Conservation (phyloP, 2,113 vertebrate species). For the Phrynosoma blainvillii region DNA sequence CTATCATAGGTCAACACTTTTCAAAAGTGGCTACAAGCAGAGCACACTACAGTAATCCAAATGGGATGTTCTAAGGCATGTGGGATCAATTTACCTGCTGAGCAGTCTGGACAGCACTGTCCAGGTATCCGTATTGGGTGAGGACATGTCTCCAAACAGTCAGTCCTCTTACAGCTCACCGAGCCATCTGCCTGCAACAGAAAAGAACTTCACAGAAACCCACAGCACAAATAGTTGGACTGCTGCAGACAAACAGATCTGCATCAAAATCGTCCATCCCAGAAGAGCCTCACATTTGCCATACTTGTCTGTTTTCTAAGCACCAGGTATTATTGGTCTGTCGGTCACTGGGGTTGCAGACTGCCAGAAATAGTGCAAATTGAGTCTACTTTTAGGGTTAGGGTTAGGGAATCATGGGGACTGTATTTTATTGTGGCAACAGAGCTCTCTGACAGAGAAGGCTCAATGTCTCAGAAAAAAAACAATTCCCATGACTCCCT, state of each 20-base stretch:
- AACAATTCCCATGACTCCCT: no score
- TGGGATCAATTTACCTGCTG: conserved; percentile 69
- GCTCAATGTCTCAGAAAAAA: no score
- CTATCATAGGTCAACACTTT: background rate
- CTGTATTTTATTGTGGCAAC: no score
- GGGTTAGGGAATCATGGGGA: no score
- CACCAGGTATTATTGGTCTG: background rate
- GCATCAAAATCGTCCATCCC: background rate
- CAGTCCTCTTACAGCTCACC: conserved; percentile 79
- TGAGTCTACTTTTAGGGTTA: no score
- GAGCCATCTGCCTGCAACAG: conserved; percentile 77
- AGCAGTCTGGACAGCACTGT: conserved; percentile 84
- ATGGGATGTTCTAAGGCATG: no score
- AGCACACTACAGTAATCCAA: no score
- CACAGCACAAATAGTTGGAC: background rate
- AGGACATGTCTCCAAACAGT: conserved; percentile 81
- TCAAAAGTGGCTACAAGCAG: no score
- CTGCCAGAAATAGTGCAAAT: no score
- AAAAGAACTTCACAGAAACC: conserved; percentile 64
- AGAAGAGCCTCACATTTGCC: background rate
- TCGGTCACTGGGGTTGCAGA: no score
- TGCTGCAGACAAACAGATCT: background rate
- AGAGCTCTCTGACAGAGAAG: no score
- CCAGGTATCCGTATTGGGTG: conserved; percentile 81
- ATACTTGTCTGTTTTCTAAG: background rate